phyloP scores from a whole-genome alignment of 2,113 vertebrate genomes.

The Cheirogaleus medius region DNA sequence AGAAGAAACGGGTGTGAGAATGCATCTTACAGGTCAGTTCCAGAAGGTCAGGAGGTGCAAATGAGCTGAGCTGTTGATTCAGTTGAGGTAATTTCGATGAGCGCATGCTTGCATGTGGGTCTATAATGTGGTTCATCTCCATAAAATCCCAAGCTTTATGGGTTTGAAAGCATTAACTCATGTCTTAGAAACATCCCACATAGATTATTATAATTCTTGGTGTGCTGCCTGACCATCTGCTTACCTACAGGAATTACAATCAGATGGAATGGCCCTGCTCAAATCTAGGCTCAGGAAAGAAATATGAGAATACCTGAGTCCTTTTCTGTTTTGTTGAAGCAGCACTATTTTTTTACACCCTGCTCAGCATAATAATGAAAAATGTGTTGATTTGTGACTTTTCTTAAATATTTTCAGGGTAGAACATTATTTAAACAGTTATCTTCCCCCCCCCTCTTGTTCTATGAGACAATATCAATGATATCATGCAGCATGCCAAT shows the following conservation, averaged over 20 bases:
- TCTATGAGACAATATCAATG: neutral
- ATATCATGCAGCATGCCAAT: neutral
- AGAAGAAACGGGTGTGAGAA: neutral
- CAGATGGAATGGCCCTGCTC: constrained; percentile 14
- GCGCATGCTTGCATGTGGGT: constrained; percentile 15
- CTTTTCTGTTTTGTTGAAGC: constrained; percentile 55
- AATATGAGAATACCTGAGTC: constrained; percentile 37
- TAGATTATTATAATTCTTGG: constrained; percentile 78
- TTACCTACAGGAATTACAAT: constrained; percentile 73
- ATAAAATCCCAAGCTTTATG: constrained; percentile 74
- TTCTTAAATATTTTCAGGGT: neutral
- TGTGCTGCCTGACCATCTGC: constrained; percentile 79
- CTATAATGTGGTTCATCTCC: constrained; percentile 68
- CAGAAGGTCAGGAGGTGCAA: constrained; percentile 45
- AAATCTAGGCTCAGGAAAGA: constrained; percentile 50
- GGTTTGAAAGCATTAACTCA: constrained; percentile 76
- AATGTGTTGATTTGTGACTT: constrained; percentile 9
- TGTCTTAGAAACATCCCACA: constrained; percentile 54
- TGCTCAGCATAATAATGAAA: neutral
- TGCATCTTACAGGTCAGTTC: constrained; percentile 29
- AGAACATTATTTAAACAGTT: neutral
- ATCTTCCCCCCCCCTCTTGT: neutral
- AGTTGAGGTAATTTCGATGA: constrained; percentile 68
- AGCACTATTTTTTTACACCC: constrained; percentile 37
- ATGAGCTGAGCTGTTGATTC: constrained; percentile 52